Base-by-base conservation (phyloP, 2,113 vertebrate genomes). In the Excalfactoria chinensis region DNA sequence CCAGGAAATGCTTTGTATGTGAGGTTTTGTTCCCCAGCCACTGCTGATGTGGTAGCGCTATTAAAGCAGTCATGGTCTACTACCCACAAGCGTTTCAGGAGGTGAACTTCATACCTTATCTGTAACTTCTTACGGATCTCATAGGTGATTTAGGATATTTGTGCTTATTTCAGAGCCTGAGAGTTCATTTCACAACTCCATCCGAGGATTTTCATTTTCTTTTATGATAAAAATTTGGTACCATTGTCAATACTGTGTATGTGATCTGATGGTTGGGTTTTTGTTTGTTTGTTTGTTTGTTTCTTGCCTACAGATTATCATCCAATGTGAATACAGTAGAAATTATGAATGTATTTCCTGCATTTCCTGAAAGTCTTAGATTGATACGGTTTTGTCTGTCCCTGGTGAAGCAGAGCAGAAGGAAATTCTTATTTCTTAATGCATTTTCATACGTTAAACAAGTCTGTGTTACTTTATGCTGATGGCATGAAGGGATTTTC, bases 401-500 rank as follows among this genome's bases (percentile, higher is more conserved):
- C 26, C 18, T 28, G 15, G 48, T 56, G 55, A 81, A 78, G 35
- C 35, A 56, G 11, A 84, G 11, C 37, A 60, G 58, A 66, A 8
- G 32, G 37, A 89, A 89, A 60, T 67, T 85, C 37, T 89, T 75
- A 66, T 28, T 86, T 84, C 77, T 91, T 90, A 58, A 22, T 85
- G 49, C 55, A 58, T 93, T 95, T 93, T 89, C 40, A 4, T 46
- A 35, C 80, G 85, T 76, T 96, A 95, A 94, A 88, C 0, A 1
- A 91, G 72, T 64, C 60, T 49, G 1, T n/a, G 60, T 93, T 95
- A 95, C 94, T 89, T 43, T 91, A 60, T 55, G n/a, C 56, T 85
- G 79, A 63, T 89, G 90, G 95, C 85, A 93, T 3, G 90, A 88
- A 67, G 93, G 95, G 95, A 94, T 96, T 95, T 96, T 95, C 93